phyloP scores from a whole-genome alignment of 2,797 vertebrate genomes.

The Ctenopoma kingsleyae region DNA sequence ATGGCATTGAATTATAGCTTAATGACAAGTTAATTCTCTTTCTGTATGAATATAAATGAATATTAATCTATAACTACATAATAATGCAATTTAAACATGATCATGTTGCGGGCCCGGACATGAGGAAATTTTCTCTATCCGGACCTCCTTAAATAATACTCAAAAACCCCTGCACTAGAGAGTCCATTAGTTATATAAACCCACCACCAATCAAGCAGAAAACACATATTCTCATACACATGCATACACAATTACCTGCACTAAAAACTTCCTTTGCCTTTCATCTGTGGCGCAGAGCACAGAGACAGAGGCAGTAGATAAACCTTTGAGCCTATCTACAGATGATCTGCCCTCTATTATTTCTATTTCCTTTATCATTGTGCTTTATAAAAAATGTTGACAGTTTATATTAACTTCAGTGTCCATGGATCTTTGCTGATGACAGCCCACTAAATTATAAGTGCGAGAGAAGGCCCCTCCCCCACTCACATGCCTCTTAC shows the following conservation, averaged over 20 bases:
- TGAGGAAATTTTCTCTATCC: no score
- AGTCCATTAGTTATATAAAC: constrained; percentile 12
- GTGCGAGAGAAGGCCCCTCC: background rate
- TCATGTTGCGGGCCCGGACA: no score
- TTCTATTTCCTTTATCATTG: background rate
- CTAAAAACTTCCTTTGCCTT: background rate
- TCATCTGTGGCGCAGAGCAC: background rate
- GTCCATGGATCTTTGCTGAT: constrained; percentile 23
- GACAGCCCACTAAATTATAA: constrained; percentile 40
- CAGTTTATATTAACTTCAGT: constrained; percentile 28
- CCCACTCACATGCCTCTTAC: background rate
- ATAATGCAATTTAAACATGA: no score
- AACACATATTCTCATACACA: constrained; percentile 1
- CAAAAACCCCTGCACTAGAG: no score
- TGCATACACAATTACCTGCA: background rate
- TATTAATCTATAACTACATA: no score
- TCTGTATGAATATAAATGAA: no score
- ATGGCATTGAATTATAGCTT: no score
- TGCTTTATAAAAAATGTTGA: constrained; percentile 34
- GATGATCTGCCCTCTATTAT: constrained; percentile 18
- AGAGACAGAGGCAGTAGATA: constrained; percentile 3
- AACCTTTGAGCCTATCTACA: constrained; percentile 1
- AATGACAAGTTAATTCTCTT: no score
- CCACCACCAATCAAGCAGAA: background rate
- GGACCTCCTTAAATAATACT: no score